Conservation (phyloP, 2,797 vertebrate genomes). For the Lutjanus argentimaculatus region DNA sequence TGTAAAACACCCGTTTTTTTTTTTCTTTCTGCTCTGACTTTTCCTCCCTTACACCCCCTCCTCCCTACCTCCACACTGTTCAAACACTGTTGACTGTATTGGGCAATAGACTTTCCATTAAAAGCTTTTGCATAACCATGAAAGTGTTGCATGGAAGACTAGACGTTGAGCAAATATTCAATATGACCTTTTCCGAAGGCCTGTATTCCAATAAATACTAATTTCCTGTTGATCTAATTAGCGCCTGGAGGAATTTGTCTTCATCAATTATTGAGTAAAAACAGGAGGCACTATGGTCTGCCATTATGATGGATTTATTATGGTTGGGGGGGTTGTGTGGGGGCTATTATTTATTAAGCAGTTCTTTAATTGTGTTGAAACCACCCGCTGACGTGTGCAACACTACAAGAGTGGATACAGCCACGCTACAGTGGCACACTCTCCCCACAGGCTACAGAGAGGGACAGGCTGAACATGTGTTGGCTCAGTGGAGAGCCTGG, state of each 20-base stretch:
- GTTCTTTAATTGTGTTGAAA: conserved; percentile 72
- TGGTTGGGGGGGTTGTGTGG: conserved; percentile 23
- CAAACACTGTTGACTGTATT: conserved; percentile 58
- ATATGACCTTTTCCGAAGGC: conserved; percentile 79
- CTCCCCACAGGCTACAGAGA: conserved; percentile 3
- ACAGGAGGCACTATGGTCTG: conserved; percentile 67
- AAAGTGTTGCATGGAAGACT: conserved; percentile 67
- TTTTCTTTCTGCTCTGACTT: neutral
- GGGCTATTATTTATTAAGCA: conserved; percentile 79
- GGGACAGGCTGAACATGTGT: conserved; percentile 22
- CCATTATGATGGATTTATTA: conserved; percentile 78
- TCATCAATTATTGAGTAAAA: conserved; percentile 82
- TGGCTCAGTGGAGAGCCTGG: conserved; percentile 12
- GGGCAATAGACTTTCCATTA: conserved; percentile 70
- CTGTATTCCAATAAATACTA: conserved; percentile 80
- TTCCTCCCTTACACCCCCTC: no score
- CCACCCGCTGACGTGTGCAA: conserved; percentile 36
- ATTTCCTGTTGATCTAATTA: conserved; percentile 85
- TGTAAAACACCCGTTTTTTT: neutral
- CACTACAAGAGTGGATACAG: neutral
- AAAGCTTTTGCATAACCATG: conserved; percentile 64
- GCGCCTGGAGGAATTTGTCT: conserved; percentile 77
- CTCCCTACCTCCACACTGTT: neutral
- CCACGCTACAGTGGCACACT: conserved; percentile 13
- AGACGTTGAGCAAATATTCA: conserved; percentile 79